These are phyloP conservation scores for Dermatemys mawii DNA, from an alignment of 2,113 vertebrate species.

Conservation along the genomic window DNA sequence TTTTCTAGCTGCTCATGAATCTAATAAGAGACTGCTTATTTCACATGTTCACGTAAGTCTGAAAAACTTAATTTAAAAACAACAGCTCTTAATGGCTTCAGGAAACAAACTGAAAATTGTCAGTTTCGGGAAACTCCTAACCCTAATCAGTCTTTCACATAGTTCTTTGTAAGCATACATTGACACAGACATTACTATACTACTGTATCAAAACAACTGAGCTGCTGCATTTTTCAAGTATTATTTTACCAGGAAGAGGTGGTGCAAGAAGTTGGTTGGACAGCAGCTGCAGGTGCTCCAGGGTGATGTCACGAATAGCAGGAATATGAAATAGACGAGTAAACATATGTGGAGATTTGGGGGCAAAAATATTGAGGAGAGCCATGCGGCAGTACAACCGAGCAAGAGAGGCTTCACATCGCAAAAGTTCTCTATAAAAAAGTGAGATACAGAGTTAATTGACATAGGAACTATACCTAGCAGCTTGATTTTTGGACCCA, in stretches of 20 bases:
- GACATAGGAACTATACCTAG: neutral
- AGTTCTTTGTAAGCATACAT: neutral
- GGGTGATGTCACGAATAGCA: slow-evolving; percentile 93
- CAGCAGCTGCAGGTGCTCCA: slow-evolving; percentile 96
- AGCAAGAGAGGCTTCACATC: slow-evolving; percentile 92
- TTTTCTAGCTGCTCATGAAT: neutral
- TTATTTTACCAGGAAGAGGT: slow-evolving; percentile 89
- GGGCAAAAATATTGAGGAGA: slow-evolving; percentile 96
- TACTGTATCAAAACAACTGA: fast-evolving
- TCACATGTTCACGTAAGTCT: neutral
- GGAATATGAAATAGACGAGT: slow-evolving; percentile 97
- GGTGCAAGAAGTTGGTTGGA: slow-evolving; percentile 97
- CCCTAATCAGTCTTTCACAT: neutral
- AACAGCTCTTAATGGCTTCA: neutral
- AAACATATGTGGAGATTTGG: slow-evolving; percentile 94
- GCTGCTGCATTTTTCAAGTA: neutral
- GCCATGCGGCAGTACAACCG: slow-evolving; percentile 96
- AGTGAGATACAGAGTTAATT: neutral
- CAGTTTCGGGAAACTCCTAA: neutral
- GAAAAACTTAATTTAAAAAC: neutral
- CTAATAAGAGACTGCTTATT: neutral
- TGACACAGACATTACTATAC: neutral
- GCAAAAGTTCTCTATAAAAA: slow-evolving; percentile 88
- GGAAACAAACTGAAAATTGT: neutral
- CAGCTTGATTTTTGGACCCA: neutral